phyloP scores from a whole-genome alignment of 1,140 invertebrate species.

The Marisa cornuarietis region DNA sequence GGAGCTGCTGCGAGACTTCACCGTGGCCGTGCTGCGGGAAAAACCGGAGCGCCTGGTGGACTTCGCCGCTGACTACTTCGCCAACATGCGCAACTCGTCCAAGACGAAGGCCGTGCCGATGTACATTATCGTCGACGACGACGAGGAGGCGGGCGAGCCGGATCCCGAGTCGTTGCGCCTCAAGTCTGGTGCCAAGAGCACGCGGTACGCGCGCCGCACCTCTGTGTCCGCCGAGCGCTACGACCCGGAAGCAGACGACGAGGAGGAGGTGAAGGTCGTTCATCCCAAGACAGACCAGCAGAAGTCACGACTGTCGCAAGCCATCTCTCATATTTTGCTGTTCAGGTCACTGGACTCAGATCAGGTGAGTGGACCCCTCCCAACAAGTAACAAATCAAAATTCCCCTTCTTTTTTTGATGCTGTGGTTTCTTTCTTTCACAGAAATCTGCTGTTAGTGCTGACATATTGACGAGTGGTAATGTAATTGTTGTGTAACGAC shows the following conservation, averaged over 20 bases:
- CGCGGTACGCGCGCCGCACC: conserved; percentile 53
- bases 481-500: too few relatives aligned
- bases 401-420: not conserved
- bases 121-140: conserved; percentile 64
- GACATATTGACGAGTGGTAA: too few relatives aligned
- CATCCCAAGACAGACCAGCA: conserved; percentile 76
- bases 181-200: conserved; percentile 55
- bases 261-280: conserved; percentile 74
- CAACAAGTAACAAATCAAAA: too few relatives aligned
- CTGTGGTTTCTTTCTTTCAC: not conserved
- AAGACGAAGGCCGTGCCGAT: conserved; percentile 57
- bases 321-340: conserved; percentile 91
- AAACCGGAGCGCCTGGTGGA: conserved; percentile 88
- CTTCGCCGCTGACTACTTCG: conserved; percentile 93
- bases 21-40: conserved; percentile 91
- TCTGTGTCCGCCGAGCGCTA: conserved; percentile 83
- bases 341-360: conserved; percentile 86
- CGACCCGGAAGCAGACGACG: conserved; percentile 86
- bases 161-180: conserved; percentile 46
- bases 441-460: too few relatives aligned
- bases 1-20: conserved; percentile 92
- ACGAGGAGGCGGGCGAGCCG: conserved; percentile 59
- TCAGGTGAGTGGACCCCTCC: conserved; percentile 75
- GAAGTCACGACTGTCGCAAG: conserved; percentile 84
- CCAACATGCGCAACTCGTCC: conserved; percentile 67